Conservation (phyloP, 2,113 vertebrate genomes). For the Solenodon paradoxus region DNA sequence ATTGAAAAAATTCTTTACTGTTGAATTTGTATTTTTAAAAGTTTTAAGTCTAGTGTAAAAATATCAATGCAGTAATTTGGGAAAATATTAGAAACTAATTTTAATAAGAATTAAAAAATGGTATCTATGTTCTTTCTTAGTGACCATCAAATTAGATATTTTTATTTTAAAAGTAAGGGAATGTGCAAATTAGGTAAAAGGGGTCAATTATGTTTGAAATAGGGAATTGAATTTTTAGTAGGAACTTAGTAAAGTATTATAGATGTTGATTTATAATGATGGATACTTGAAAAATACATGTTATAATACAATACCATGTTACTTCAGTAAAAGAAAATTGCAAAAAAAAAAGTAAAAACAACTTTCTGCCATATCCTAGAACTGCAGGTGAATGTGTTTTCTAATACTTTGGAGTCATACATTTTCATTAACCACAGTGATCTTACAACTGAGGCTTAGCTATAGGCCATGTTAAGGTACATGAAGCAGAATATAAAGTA, state of each 20-base stretch:
- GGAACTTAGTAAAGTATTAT: too few species aligned
- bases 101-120: background rate
- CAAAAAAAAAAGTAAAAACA: background rate
- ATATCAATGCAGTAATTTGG: background rate
- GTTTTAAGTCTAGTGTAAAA: background rate
- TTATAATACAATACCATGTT: too few species aligned
- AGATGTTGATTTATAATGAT: too few species aligned
- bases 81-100: background rate
- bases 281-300: too few species aligned
- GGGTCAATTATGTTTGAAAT: too few species aligned
- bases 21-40: background rate
- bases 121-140: background rate
- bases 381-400: background rate
- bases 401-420: slow-evolving; percentile 22
- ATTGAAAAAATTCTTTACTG: background rate
- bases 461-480: slow-evolving; percentile 57
- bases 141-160: background rate
- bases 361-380: background rate
- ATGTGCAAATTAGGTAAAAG: too few species aligned
- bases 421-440: slow-evolving; percentile 36
- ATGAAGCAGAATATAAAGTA: slow-evolving; percentile 60
- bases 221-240: too few species aligned
- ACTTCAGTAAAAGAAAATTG: too few species aligned
- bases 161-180: slow-evolving; percentile 48
- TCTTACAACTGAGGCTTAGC: slow-evolving; percentile 18